phyloP scores from a whole-genome alignment of 2,888 invertebrate species.

The Zootermopsis nevadensis region DNA sequence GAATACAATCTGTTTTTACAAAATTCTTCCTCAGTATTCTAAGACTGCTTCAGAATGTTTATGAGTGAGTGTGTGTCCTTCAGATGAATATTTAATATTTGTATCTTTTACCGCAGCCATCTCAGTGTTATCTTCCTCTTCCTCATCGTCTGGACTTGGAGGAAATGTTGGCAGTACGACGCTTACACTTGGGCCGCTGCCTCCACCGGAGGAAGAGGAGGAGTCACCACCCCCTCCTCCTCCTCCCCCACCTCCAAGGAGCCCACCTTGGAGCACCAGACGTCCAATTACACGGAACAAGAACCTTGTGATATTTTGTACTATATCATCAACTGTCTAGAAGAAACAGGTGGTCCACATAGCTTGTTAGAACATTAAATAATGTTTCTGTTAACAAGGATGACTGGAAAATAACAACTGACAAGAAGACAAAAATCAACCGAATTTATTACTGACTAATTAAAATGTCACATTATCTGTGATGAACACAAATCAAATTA shows the following conservation, averaged over 20 bases:
- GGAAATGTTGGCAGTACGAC: constrained; percentile 76
- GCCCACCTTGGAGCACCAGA: constrained; percentile 71
- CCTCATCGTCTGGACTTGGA: constrained; percentile 74
- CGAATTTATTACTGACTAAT: too few species aligned
- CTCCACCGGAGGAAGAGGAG: constrained; percentile 55
- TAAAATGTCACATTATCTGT: too few species aligned
- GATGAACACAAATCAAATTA: too few species aligned
- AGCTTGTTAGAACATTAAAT: background rate
- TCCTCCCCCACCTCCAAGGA: constrained; percentile 64
- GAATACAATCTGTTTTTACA: too few species aligned
- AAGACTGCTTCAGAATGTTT: too few species aligned
- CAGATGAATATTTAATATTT: background rate
- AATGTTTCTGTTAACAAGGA: too few species aligned
- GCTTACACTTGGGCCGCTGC: constrained; percentile 67
- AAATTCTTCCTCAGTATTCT: too few species aligned
- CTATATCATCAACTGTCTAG: constrained; percentile 79
- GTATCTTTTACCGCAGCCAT: constrained; percentile 53
- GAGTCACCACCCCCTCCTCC: constrained; percentile 63
- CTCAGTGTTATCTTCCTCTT: constrained; percentile 61
- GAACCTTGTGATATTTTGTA: constrained; percentile 78
- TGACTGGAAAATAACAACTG: too few species aligned
- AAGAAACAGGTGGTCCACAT: constrained; percentile 54
- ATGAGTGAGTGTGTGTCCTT: background rate
- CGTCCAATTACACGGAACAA: constrained; percentile 83
- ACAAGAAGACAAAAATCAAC: too few species aligned